phyloP scores from a whole-genome alignment of 2,113 vertebrate species.

The Pithys albifrons region DNA sequence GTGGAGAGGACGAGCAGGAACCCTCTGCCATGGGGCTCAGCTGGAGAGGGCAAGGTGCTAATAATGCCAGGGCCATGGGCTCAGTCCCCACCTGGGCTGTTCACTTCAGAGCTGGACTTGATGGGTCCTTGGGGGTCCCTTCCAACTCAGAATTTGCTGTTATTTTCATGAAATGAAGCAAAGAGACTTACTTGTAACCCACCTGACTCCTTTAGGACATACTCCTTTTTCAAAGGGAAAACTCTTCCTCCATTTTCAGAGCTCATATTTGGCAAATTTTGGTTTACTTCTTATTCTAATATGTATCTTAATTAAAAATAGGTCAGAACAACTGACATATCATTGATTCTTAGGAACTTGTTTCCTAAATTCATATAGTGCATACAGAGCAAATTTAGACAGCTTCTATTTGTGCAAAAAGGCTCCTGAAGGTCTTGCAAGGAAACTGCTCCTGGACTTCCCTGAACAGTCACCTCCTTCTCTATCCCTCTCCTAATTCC shows the following conservation, averaged over 20 bases:
- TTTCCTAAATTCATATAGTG: background rate
- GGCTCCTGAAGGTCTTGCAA: background rate
- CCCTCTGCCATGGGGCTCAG: background rate
- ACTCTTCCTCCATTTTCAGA: background rate
- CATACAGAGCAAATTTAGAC: background rate
- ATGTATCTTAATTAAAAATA: background rate
- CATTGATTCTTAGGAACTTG: background rate
- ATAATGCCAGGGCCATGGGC: background rate
- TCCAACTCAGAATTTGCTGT: background rate
- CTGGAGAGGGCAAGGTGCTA: background rate
- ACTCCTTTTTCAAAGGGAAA: background rate
- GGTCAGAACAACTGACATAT: background rate
- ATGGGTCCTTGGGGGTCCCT: background rate
- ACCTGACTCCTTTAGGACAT: background rate
- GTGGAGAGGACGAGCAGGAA: background rate
- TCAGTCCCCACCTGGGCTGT: background rate
- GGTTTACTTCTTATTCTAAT: background rate
- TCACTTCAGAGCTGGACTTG: background rate
- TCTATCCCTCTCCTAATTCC: background rate
- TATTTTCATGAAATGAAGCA: background rate
- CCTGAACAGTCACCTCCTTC: background rate
- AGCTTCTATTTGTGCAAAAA: background rate
- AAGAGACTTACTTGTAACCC: background rate
- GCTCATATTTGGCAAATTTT: background rate
- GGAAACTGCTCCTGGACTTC: background rate